Percentiles rank a stretch among this genome's conserved stretches.
These are phyloP conservation scores for Phymastichus coffea DNA, from an alignment of 1,140 invertebrate species.

Conservation along the genomic window DNA sequence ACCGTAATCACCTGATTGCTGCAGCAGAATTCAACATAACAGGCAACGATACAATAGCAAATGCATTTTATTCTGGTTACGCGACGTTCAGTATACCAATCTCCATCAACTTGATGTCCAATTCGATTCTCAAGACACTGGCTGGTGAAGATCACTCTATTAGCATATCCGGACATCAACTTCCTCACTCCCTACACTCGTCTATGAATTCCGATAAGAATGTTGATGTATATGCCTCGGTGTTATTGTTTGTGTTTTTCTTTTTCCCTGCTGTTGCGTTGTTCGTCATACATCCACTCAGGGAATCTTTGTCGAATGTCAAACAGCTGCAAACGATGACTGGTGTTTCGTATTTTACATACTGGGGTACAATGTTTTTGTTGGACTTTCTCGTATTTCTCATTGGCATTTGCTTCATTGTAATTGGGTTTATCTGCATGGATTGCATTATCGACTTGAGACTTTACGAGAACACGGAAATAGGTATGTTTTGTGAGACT, in stretches of 20 bases:
- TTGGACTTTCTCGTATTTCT: conserved; percentile 63
- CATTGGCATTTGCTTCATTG: conserved; percentile 31
- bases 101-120: conserved; percentile 47
- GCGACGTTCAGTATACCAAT: conserved; percentile 47
- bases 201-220: conserved; percentile 13
- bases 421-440: conserved; percentile 34
- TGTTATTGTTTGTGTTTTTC: conserved; percentile 41
- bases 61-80: conserved; percentile 47
- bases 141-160: conserved; percentile 43
- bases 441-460: conserved; percentile 37
- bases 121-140: conserved; percentile 42
- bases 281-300: conserved; percentile 49
- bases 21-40: conserved; percentile 47
- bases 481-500: conserved; percentile 34
- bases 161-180: conserved; percentile 36
- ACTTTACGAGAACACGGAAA: conserved; percentile 38
- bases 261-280: conserved; percentile 40
- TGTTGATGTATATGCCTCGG: conserved; percentile 29
- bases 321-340: conserved; percentile 73
- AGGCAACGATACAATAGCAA: conserved; percentile 29
- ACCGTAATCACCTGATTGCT: conserved; percentile 44
- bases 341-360: conserved; percentile 60
- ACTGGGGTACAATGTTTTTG: conserved; percentile 64
- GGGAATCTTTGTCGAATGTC: conserved; percentile 51
- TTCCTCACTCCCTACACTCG: conserved; percentile 36